Base-by-base conservation (phyloP, 1,140 invertebrate species). In the Dolichoris vasculosae region DNA sequence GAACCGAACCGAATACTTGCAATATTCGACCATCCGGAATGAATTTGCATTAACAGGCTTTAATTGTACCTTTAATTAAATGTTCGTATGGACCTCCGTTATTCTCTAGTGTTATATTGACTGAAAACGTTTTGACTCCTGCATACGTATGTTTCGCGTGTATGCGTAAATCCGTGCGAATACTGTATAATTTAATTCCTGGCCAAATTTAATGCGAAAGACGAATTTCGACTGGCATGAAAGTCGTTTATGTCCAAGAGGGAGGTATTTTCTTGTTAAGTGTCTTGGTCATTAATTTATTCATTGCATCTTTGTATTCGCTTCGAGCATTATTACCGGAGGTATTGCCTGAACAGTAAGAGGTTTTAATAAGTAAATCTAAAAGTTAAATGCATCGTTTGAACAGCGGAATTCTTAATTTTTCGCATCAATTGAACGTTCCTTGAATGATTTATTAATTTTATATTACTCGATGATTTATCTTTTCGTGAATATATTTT, bases 31-130 rank as follows among this genome's bases (percentile, higher is more conserved):
- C 17, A 79, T 32, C 23, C 13, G 9, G 11, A 40, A 76, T 64
- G 67, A 17, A 86, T 86, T 86, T 86, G 80, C 80, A 86, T 82
- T 69, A 82, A 75, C 80, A 77, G 35, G 59, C 20, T 76, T 67
- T 86, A 67, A 86, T 82, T 82, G 78, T 64, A 48, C 9, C 48
- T 85, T 86, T 67, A 82, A 82, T 86, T 76, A 76, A 82, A 82
- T 32, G 55, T 40, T 73, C 3, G n/a, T 35, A 3, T 67, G 15
- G 9, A 11, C 35, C 32, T 17, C 63, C 30, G 2, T 67, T 35
- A 13, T 6, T 13, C 32, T 35, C 30, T 1, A 35, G 30, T 11
- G 2, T 59, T 26, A 59, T 59, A 59, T 26, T 0, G 55, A 59
- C 20, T 59, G 55, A 17, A 51, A 59, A 26, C 26, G 2, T 59